Base-by-base conservation (phyloP, 2,113 vertebrate species). In the Neogobius melanostomus region DNA sequence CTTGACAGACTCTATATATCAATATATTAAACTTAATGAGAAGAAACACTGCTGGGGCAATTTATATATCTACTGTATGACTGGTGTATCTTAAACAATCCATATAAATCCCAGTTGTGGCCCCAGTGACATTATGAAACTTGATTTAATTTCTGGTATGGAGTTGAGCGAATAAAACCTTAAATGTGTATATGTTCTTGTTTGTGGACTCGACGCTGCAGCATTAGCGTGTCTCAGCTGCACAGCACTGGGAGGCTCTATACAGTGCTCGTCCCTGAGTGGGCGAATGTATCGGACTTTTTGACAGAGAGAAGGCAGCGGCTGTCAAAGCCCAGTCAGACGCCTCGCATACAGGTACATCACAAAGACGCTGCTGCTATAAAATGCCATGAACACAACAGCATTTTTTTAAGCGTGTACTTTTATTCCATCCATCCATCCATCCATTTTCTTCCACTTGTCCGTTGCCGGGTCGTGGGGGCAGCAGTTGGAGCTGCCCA, bases 301-400 rank as follows among this genome's bases (percentile, higher is more conserved):
- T 68, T 72, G 81, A 66, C 83, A 84, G 74, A 60, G 48, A 5
- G 63, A 74, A 69, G 50, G 69, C 72, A 82, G 76, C 68, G 57
- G 72, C 66, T 78, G 72, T 85, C 82, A 84, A 79, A 75, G 28
- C 21, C 21, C 36, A 49, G 70, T 28, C 59, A 71, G 56, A 52
- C 15, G 8, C 36, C 59, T 8, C 59, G 68, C 53, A 51, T 71
- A 59, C 63, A 77, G 42, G 60, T 81, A 63, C 28, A 36, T 0
- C 28, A 36, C 50, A 61, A 61, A 61, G 59, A 61, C 42, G 16
- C 59, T 44, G 42, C 15, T 16, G 42, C 59, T n/a, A n/a, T 45
- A 44, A 43, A 43, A 42, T 6, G 36, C 36, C 36, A n/a, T 60
- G 28, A 2, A 2, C 8, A n/a, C 2, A 9, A 17, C 7, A 21